Base-by-base conservation (phyloP, 2,888 invertebrate species). In the Lasiommata megera region DNA sequence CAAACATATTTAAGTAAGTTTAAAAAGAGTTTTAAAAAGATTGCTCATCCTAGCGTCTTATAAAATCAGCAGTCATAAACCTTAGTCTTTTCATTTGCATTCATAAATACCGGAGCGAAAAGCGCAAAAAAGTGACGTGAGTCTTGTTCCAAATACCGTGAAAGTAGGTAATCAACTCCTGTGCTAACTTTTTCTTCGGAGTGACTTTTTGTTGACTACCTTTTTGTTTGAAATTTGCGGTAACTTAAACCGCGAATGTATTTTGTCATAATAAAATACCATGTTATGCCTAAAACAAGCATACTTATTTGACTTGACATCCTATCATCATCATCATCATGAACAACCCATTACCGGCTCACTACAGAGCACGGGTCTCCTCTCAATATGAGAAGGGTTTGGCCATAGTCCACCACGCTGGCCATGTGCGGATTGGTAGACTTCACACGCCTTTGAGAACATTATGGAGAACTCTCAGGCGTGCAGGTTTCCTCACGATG, bases 151-250 rank as follows among this genome's bases (percentile, higher is more conserved):
- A 72, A 81, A 84, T 73, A 71, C 80, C 79, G 82, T 82, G 76
- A 82, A 83, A 83, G 82, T 80, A 70, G 76, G 80, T 81, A 84
- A 84, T 83, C 83, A 82, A 78, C 78, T 76, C 75, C 74, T 76
- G 76, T 79, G 79, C 76, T 74, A 80, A 78, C 77, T 82, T 77
- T 79, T 71, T 76, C 79, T 79, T 80, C 77, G 81, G 82, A 84
- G 77, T 75, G 74, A 71, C 67, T 79, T 78, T 79, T 80, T 73
- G 70, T 72, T 73, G 67, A 66, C 70, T 70, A 70, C 69, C 72
- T 70, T 74, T 77, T 82, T 79, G 64, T 60, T 58, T 46, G 36
- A 50, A 57, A 44, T 44, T 28, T 28, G 28, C 14, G 28, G 44
- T 44, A 28, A 31, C 40, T 17, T 9, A 17, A 23, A 23, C 23